Evolutionary conservation across 2,888 invertebrate species (phyloP), one percentile per base, ranked within the genome.

Genomic region (Byasa hedistus): DNA sequence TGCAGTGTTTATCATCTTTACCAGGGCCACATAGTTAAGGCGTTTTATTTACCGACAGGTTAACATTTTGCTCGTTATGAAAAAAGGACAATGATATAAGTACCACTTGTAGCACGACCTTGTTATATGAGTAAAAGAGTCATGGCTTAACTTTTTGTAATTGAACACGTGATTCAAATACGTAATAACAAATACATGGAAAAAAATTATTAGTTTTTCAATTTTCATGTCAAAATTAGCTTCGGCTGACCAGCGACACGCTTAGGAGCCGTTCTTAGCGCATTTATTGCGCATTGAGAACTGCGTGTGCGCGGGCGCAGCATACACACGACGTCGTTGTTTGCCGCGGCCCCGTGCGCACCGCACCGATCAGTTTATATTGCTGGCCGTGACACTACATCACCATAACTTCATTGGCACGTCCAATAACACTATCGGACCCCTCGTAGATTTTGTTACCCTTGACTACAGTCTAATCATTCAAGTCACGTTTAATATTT

Each of bases 321-420:
- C 83, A 89, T 88, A 89, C 86, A 86, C 86, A 88, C 80, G 84
- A 84, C 82, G 72, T 83, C 79, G 81, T 88, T 87, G 73, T 48
- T n/a, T 21, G 21, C 32, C 44, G 71, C 76, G 79, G 74, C 77
- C 77, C 76, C 72, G 69, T 66, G 60, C 60, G 55, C 32, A n/a
- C 69, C 71, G 68, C 74, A 72, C 72, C 73, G 69, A 54, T 59
- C 72, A 69, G 71, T 73, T 77, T 76, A 72, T 71, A 69, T 58
- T 58, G 66, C 23, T 69, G 73, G 72, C 80, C 81, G 66, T 80
- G 78, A 75, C 73, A 77, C 77, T 76, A 72, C 70, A 36, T 55
- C 61, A 64, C 68, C 61, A 70, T 69, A 63, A 69, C 64, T 68
- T 70, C 69, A 68, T 69, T 70, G 72, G 24, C 60, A 57, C 64